A percentile compares a stretch with the other conserved stretches of the same genome.
These are phyloP conservation scores for Mesoligia furuncula DNA, from an alignment of 2,888 invertebrate genomes.

Conservation along the genomic window DNA sequence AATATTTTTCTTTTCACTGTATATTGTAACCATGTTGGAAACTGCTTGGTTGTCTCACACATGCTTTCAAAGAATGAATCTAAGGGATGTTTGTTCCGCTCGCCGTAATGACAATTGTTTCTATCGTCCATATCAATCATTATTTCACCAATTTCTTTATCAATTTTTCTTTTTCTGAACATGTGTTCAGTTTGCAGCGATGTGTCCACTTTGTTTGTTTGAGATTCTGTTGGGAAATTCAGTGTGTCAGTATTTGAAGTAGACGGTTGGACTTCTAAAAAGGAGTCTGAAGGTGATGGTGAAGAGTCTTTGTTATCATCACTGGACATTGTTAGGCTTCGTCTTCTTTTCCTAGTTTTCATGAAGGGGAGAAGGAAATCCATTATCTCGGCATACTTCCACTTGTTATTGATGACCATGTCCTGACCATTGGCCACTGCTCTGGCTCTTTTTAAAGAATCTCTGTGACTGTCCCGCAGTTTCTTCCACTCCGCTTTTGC, in stretches of 20 bases:
- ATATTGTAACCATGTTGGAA: constrained; percentile 65
- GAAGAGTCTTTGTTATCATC: constrained; percentile 60
- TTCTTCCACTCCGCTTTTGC: constrained; percentile 67
- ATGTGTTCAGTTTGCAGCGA: constrained; percentile 55
- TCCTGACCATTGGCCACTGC: constrained; percentile 34
- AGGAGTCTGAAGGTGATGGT: constrained; percentile 63
- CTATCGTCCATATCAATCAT: constrained; percentile 67
- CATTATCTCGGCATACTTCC: constrained; percentile 67
- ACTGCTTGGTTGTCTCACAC: constrained; percentile 67
- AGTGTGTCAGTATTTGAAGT: constrained; percentile 60
- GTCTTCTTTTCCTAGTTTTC: constrained; percentile 61
- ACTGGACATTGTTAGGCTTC: constrained; percentile 44
- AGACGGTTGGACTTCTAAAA: constrained; percentile 62
- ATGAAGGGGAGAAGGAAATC: constrained; percentile 64
- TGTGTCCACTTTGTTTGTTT: constrained; percentile 51
- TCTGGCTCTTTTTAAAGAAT: constrained; percentile 60
- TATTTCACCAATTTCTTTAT: constrained; percentile 64
- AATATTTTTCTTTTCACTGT: constrained; percentile 68
- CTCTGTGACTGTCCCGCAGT: constrained; percentile 62
- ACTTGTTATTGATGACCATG: constrained; percentile 53
- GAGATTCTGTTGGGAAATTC: constrained; percentile 55
- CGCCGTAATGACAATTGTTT: constrained; percentile 42
- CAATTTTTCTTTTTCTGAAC: constrained; percentile 63
- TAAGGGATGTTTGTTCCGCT: constrained; percentile 59
- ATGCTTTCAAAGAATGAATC: constrained; percentile 67